Base-by-base conservation (phyloP, 1,140 invertebrate species). In the Oncopeltus fasciatus region DNA sequence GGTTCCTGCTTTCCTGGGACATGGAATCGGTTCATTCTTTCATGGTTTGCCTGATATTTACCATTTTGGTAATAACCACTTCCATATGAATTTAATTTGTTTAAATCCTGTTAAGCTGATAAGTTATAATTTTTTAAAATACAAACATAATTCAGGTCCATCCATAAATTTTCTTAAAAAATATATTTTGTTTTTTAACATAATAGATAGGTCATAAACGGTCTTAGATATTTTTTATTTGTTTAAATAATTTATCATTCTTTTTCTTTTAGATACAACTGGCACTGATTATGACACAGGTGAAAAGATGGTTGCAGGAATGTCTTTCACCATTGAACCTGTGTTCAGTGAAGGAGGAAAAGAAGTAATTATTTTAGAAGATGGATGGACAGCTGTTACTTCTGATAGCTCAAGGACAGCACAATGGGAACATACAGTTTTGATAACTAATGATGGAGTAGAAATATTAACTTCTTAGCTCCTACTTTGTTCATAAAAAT, bases 281-380 rank as follows among this genome's bases (percentile, higher is more conserved):
- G 49, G 49, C 21, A 26, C 64, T 90, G 88, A 76, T 66, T 87
- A 92, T 73, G 67, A 80, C 49, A 78, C 79, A 68, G 75, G 80
- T 11, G 87, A 84, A n/a, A 68, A 74, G 29, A 95, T 96, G 92
- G 68, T 79, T 66, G 70, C 85, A 46, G 92, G 92, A 24, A 95
- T 95, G 88, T 89, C 87, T 1, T 96, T 97, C 71, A 96, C 93
- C 0, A 89, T 97, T 47, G 93, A 96, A 71, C 94, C 94, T n/a
- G 83, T 88, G 16, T 69, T 96, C 20, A 81, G 81, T 20, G 82
- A 91, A 69, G 92, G 92, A 0, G 72, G 68, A 1, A 72, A 77
- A 12, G n/a, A 46, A 28, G 77, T 89, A 24, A 74, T 81, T 2
- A 75, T 94, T 47, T 74, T 91, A 26, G 81, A 89, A 44, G 92